A percentile compares a stretch with the other conserved stretches of the same genome.
Evolutionary conservation across 1,140 invertebrate species (phyloP).

Genomic region (Drosophila chauvacae): DNA sequence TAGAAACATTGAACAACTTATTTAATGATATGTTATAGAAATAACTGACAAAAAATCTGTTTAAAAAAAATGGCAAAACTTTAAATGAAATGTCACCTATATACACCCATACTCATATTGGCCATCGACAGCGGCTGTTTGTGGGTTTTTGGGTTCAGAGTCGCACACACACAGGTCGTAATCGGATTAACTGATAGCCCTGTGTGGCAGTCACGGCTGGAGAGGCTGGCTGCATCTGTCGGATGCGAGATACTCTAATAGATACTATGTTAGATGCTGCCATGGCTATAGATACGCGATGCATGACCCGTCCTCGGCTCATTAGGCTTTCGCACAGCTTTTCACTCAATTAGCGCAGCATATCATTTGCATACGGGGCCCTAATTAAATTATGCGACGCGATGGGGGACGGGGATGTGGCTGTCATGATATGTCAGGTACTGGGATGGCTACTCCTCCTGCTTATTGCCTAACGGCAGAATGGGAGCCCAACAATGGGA

Average conservation of each 20-base stretch:
- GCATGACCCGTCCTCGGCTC: conserved; percentile 36
- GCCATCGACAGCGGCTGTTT: conserved; percentile 24
- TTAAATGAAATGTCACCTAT: conserved; percentile 2
- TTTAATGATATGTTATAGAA: background rate
- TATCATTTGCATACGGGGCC: conserved; percentile 68
- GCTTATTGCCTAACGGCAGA: conserved; percentile 30
- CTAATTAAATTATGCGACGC: conserved; percentile 64
- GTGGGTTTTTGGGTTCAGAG: conserved; percentile 29
- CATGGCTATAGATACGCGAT: conserved; percentile 23
- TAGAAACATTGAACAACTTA: too few species aligned
- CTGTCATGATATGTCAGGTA: conserved; percentile 10
- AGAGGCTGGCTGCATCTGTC: conserved; percentile 26
- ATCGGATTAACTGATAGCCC: conserved; percentile 50
- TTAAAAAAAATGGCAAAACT: background rate
- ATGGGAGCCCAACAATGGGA: conserved; percentile 38
- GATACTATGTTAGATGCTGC: conserved; percentile 19
- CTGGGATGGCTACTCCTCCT: conserved; percentile 3
- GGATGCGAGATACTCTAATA: conserved; percentile 14
- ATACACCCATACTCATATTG: conserved; percentile 1
- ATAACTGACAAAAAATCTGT: background rate
- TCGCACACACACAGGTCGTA: conserved; percentile 12
- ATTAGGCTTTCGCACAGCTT: conserved; percentile 56
- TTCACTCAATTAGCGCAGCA: conserved; percentile 74
- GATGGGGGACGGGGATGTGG: conserved; percentile 3
- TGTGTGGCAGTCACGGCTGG: conserved; percentile 34